Base-by-base conservation (phyloP, 1,140 invertebrate genomes). In the Euwallacea similis region DNA sequence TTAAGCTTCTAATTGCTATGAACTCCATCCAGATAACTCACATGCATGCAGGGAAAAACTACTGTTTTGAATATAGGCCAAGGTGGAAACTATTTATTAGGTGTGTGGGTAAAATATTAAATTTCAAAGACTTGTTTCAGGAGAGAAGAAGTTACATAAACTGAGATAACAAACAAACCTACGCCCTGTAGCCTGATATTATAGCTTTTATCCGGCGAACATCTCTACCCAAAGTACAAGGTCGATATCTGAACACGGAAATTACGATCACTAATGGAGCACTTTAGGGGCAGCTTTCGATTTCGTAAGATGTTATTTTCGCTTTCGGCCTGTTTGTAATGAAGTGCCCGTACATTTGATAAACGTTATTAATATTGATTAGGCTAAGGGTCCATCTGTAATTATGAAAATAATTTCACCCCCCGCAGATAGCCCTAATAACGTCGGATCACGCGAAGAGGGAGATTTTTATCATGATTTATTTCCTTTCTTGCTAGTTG, bases 361-460 rank as follows among this genome's bases (percentile, higher is more conserved):
- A 66, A 66, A 42, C 53, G 65, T 66, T 66, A 66, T 66, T 56
- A 66, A 66, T 66, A 66, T 66, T 50, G 65, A 66, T 66, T 66
- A 66, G 21, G 21, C 44, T 2, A 44, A 66, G 65, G 54, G 65
- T 66, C 55, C 65, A 66, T 66, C 65, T 56, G 63, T 66, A 66
- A 66, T 66, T 58, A 66, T 66, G 65, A 66, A 66, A 66, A 66
- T 66, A 66, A 66, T 66, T 66, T 66, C 53, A 58, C 53, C 54
- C 65, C 54, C 47, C 58, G 55, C 13, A 66, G 65, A 66, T 66
- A 66, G 21, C 65, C 53, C 13, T 66, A 66, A 66, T 66, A 66
- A 66, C 47, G 15, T 16, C 42, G 65, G n/a, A 56, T 56, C 65
- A 66, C 65, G 65, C 65, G 42, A 66, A 10, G 42, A 13, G 47